phyloP scores from a whole-genome alignment of 2,797 vertebrate species.

The Mycteria americana region DNA sequence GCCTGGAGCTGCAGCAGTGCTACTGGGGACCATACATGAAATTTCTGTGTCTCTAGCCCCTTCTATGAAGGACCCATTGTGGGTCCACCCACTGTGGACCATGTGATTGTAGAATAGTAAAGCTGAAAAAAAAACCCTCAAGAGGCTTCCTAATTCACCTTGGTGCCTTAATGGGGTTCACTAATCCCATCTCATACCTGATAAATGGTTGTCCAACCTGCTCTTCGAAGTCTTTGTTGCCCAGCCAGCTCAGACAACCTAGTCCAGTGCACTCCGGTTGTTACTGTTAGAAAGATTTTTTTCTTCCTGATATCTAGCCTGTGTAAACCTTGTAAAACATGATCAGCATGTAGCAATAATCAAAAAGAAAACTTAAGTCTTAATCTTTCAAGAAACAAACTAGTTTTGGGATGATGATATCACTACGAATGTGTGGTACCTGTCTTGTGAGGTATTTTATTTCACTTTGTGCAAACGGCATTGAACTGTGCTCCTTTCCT shows the following conservation, averaged over 20 bases:
- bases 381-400: background rate
- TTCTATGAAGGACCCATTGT: background rate
- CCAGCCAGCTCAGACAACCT: fast-evolving
- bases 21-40: fast-evolving
- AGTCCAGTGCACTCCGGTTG: fast-evolving
- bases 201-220: background rate
- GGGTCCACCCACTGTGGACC: fast-evolving
- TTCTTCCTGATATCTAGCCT: too few species aligned
- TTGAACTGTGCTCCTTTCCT: background rate
- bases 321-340: background rate
- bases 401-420: background rate
- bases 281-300: background rate
- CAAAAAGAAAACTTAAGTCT: background rate
- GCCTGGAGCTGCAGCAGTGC: background rate
- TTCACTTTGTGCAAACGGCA: background rate
- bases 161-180: background rate
- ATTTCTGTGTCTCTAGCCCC: background rate
- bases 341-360: fast-evolving
- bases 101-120: fast-evolving
- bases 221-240: background rate
- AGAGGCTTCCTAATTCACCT: background rate
- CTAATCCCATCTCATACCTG: background rate
- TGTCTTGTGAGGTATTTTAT: background rate
- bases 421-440: too few species aligned
- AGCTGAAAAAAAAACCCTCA: background rate